Conservation (phyloP, 92 coral and sea anemone genomes). For the Epizoanthus rinbou region DNA sequence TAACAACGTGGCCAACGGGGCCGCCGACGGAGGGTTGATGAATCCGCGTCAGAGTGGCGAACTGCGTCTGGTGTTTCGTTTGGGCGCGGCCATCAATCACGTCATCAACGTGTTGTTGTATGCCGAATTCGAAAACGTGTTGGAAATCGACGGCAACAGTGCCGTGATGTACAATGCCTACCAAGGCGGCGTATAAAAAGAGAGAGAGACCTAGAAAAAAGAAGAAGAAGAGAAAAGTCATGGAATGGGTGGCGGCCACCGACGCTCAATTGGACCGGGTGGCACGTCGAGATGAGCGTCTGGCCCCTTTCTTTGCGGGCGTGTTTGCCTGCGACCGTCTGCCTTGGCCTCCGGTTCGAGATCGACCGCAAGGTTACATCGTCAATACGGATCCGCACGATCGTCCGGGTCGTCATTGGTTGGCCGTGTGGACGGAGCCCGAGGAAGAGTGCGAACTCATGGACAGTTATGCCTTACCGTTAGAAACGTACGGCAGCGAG, state of each 20-base stretch:
- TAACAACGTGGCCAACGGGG: not conserved
- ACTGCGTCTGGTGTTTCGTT: too few species aligned
- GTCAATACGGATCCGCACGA: slow-evolving; percentile 42
- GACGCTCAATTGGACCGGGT: not conserved
- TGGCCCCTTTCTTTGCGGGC: not conserved
- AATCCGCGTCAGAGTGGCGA: not conserved
- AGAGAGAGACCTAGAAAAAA: too few species aligned
- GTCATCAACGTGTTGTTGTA: not conserved
- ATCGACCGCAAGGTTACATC: not conserved
- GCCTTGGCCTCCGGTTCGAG: not conserved
- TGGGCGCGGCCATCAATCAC: too few species aligned
- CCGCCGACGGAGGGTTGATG: not conserved
- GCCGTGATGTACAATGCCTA: not conserved
- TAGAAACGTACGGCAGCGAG: not conserved
- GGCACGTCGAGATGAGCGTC: not conserved
- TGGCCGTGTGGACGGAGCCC: slow-evolving; percentile 23
- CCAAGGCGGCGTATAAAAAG: not conserved
- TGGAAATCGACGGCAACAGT: not conserved
- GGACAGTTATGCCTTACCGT: slow-evolving; percentile 47
- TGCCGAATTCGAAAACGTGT: slow-evolving; percentile 16
- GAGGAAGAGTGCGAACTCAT: slow-evolving; percentile 32
- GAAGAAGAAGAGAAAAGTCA: too few species aligned
- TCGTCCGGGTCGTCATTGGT: slow-evolving; percentile 38
- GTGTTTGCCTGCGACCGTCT: not conserved
- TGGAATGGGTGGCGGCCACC: too few species aligned